These are phyloP conservation scores for Diarsia mendica DNA, from an alignment of 2,888 invertebrate genomes.

Conservation along the genomic window DNA sequence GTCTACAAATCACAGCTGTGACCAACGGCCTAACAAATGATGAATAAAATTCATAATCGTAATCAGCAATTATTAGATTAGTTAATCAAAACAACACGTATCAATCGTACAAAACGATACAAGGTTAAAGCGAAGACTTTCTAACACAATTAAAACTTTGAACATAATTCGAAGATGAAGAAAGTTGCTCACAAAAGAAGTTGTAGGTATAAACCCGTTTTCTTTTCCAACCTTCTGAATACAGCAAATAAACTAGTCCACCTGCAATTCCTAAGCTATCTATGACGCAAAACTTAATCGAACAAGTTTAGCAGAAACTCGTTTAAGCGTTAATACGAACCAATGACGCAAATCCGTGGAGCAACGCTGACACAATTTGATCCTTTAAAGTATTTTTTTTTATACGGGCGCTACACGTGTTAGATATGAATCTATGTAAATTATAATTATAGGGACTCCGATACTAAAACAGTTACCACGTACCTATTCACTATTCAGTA, in stretches of 20 bases:
- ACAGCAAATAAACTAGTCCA: neutral
- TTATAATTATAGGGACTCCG: no score
- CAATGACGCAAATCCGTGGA: conserved; percentile 41
- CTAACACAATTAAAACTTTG: conserved; percentile 5
- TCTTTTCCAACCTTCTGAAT: neutral
- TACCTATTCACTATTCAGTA: no score
- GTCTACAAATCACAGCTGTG: no score
- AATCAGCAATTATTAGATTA: neutral
- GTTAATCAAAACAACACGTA: no score
- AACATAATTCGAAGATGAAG: conserved; percentile 6
- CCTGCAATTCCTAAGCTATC: neutral
- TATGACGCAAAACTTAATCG: conserved; percentile 35
- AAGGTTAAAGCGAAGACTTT: conserved; percentile 5
- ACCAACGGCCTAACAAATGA: no score
- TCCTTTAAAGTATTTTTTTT: neutral
- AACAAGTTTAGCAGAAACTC: conserved; percentile 27
- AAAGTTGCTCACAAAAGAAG: conserved; percentile 6
- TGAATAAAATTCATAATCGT: neutral
- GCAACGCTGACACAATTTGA: conserved; percentile 5
- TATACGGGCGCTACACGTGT: neutral
- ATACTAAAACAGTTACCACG: no score
- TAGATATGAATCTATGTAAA: neutral
- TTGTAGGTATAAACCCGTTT: neutral
- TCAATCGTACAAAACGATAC: neutral
- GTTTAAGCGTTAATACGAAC: conserved; percentile 15